Base-by-base conservation (phyloP, 2,797 vertebrate species). In the Tolypeutes matacus region DNA sequence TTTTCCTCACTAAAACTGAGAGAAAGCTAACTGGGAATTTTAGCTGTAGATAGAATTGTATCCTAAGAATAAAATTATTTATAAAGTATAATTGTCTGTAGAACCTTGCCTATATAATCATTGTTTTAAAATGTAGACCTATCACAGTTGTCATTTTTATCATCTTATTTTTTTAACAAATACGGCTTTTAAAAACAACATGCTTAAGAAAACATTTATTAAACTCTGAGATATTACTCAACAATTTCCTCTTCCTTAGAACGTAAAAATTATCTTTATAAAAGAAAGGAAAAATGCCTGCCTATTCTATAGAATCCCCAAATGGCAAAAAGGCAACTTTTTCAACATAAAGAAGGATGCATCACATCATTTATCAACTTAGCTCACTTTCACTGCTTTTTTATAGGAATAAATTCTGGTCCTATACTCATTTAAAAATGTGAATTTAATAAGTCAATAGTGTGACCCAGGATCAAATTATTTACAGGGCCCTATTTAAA, bases 401-500 rank as follows among this genome's bases (percentile, higher is more conserved):
- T 62, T 81, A 64, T 46, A 58, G 11, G 4, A 89, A 80, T 80
- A 93, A 75, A 67, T 84, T 31, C 1, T 67, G 29, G 29, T 53
- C 13, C 31, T 51, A 13, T 34, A 69, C 17, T 10, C 64, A 42
- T 12, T 65, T 64, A n/a, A 56, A 53, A 27, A 39, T 80, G 46
- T 64, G 17, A 73, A 60, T 81, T 91, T 86, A 83, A 93, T 83
- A 77, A 83, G 39, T 86, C 39, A 65, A 7, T 67, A 39, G 25
- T 87, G 42, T 87, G 67, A 85, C 83, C 20, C 36, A 49, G 1
- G 42, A 76, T 81, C 77, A 90, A 49, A 94, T 85, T 77, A 83
- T 6, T 86, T 91, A 17, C 1, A 20, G 27, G 73, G 11, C 1
- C 42, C 13, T 88, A 86, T 91, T 93, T 89, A 96, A 94, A 94